Evolutionary conservation across 2,797 vertebrate genomes (phyloP).

Genomic region (Gadopsis bispinosus): DNA sequence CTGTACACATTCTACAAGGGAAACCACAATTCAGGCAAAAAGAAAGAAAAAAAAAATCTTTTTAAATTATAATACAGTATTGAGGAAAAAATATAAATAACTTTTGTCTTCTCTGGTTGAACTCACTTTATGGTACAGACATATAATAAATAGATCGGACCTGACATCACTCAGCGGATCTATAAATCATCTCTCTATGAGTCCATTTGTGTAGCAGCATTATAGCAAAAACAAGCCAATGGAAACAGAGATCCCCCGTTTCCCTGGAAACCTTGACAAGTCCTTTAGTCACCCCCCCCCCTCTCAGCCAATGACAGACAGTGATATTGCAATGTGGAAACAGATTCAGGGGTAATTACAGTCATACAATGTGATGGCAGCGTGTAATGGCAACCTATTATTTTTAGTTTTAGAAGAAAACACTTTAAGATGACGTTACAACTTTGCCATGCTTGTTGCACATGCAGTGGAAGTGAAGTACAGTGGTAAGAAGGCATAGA

Average conservation of each 20-base stretch:
- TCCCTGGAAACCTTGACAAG: constrained; percentile 79
- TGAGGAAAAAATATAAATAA: constrained; percentile 99
- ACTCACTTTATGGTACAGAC: constrained; percentile 94
- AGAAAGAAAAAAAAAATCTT: constrained; percentile 85
- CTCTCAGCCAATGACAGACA: constrained; percentile 72
- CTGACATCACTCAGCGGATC: constrained; percentile 93
- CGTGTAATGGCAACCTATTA: constrained; percentile 76
- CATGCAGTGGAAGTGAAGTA: constrained; percentile 80
- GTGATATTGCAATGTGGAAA: constrained; percentile 85
- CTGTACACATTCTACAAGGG: constrained; percentile 96
- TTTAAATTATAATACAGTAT: constrained; percentile 97
- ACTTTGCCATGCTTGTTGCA: constrained; percentile 79
- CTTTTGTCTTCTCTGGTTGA: constrained; percentile 89
- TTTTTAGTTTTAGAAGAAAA: constrained; percentile 72
- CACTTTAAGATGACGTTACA: constrained; percentile 70
- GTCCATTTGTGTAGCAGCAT: constrained; percentile 96
- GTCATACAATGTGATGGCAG: constrained; percentile 76
- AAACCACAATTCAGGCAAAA: constrained; percentile 90
- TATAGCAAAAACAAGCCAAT: constrained; percentile 86
- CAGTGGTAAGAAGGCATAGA: constrained; percentile 72
- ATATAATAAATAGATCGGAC: constrained; percentile 96
- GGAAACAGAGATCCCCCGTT: constrained; percentile 78
- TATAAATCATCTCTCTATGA: constrained; percentile 90
- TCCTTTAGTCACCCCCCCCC: constrained; percentile 64
- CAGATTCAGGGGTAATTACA: constrained; percentile 71